phyloP scores from a whole-genome alignment of 2,113 vertebrate genomes.

The Suncus etruscus region DNA sequence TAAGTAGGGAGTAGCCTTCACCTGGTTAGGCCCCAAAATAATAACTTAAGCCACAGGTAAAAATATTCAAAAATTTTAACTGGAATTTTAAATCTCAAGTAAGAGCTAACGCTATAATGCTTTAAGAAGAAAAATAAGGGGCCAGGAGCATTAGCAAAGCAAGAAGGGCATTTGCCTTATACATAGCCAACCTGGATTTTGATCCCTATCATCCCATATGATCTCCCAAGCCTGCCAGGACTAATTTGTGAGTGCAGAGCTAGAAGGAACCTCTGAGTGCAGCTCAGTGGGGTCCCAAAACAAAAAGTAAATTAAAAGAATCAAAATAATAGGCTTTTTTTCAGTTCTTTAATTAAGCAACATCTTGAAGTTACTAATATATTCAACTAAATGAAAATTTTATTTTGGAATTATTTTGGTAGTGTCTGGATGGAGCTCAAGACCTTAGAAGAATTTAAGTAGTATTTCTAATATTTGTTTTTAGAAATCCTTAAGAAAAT shows the following conservation, averaged over 20 bases:
- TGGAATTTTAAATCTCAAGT: constrained; percentile 31
- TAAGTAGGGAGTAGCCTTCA: too few relatives aligned
- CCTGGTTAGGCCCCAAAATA: not conserved
- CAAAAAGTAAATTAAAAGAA: too few relatives aligned
- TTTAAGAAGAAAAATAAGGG: constrained; percentile 1
- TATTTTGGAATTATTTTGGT: too few relatives aligned
- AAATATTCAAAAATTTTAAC: constrained; percentile 26
- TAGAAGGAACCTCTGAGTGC: too few relatives aligned
- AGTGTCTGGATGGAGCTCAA: too few relatives aligned
- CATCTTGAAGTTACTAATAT: not conserved
- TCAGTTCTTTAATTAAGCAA: constrained; percentile 7
- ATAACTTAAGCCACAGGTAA: constrained; percentile 41
- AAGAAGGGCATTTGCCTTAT: too few relatives aligned
- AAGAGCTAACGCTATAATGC: constrained; percentile 28
- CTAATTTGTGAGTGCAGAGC: too few relatives aligned
- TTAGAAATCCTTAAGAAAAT: constrained; percentile 25
- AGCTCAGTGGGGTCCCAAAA: too few relatives aligned
- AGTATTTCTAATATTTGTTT: not conserved
- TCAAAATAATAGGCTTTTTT: not conserved
- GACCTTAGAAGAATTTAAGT: not conserved
- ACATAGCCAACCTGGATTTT: too few relatives aligned
- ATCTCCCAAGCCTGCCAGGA: too few relatives aligned
- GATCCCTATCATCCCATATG: too few relatives aligned
- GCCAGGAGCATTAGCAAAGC: too few relatives aligned
- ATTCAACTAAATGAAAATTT: constrained; percentile 12